These are phyloP conservation scores for Sinhomidia bicolor DNA, from an alignment of 2,888 invertebrate genomes.

Conservation along the genomic window DNA sequence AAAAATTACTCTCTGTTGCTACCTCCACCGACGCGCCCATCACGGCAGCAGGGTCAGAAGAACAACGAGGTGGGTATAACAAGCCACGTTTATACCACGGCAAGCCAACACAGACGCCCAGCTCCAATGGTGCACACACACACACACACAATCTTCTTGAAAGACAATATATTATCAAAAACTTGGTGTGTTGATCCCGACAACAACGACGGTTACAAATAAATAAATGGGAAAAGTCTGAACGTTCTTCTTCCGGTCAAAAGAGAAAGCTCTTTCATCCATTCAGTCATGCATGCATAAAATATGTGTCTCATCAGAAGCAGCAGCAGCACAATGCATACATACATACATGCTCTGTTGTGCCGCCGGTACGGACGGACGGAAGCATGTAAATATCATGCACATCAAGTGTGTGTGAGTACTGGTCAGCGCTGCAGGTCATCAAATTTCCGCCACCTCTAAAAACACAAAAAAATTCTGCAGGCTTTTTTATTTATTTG, in stretches of 20 bases:
- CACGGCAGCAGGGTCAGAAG: not conserved
- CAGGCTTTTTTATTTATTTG: no score
- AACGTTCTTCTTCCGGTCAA: constrained; percentile 56
- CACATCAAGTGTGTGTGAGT: no score
- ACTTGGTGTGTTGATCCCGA: not conserved
- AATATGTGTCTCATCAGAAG: constrained; percentile 44
- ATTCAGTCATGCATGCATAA: constrained; percentile 59
- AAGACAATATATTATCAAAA: not conserved
- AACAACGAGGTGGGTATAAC: not conserved
- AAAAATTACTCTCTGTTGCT: constrained; percentile 18
- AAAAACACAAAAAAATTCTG: not conserved
- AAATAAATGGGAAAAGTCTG: constrained; percentile 60
- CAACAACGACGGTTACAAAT: not conserved
- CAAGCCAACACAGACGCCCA: not conserved
- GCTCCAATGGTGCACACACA: not conserved
- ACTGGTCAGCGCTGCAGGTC: no score
- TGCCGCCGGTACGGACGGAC: no score
- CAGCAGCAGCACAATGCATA: not conserved
- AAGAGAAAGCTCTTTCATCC: constrained; percentile 46
- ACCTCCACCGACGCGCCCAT: constrained; percentile 1
- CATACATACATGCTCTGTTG: not conserved
- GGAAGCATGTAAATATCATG: no score
- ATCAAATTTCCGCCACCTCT: not conserved
- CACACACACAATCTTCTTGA: not conserved
- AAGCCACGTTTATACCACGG: no score